Base-by-base conservation (phyloP, 1,140 invertebrate species). In the Orchesella cincta region DNA sequence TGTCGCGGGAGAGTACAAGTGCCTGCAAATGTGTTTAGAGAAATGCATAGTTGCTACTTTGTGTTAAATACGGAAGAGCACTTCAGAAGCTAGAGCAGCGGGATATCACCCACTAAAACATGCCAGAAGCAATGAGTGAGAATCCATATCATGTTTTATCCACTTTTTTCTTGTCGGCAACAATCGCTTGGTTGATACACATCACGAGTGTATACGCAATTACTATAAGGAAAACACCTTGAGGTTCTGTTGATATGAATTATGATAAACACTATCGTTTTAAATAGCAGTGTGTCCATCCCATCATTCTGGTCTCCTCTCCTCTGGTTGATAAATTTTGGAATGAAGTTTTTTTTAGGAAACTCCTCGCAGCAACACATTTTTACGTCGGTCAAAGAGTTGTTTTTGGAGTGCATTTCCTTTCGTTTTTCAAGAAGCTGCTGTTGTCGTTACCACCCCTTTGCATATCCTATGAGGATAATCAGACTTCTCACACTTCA, bases 401-500 rank as follows among this genome's bases (percentile, higher is more conserved):
- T n/a, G n/a, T n/a, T n/a, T n/a, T n/a, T n/a, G n/a, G n/a, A n/a
- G n/a, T n/a, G n/a, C n/a, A n/a, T n/a, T n/a, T n/a, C 8, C 39
- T 46, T 20, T 46, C 39, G 39, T 12, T 20, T n/a, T n/a, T 46
- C 20, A 46, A 46, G 20, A 46, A 46, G 39, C 39, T 57, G 52
- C 23, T 57, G 52, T 57, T 57, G 14, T 67, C 8, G 62, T 67
- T 73, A 8, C 39, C 77, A 75, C 70, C 35, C 62, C 78, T 72
- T 75, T 79, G 78, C 78, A 79, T 79, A 76, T 76, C 76, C 74
- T 34, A 34, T 5, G 34, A 46, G 74, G 78, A 79, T 79, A 79
- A 79, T 79, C 64, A 79, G 74, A 67, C 75, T 79, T 79, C 74
- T 79, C 74, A 76, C 78, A 79, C 78, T 72, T 79, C 73, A 74